Base-by-base conservation (phyloP, 1,140 invertebrate species). In the Panulirus ornatus region DNA sequence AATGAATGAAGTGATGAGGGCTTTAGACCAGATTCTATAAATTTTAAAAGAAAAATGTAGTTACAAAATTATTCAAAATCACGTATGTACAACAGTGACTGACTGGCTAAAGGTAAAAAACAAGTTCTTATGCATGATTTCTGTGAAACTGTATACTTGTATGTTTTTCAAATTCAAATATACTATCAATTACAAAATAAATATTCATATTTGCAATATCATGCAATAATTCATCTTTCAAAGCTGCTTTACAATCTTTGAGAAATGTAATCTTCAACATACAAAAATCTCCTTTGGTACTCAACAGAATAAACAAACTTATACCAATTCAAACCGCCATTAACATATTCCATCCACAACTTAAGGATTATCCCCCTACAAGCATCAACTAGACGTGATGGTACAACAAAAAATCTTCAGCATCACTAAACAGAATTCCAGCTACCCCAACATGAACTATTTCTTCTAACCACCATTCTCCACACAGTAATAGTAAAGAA, bases 231-330 rank as follows among this genome's bases (percentile, higher is more conserved):
- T 81, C 36, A 81, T 58, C 22, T 30, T 27, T 66, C 30, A 81
- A 81, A 54, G 78, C 47, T 58, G 78, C 44, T 81, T 54, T 27
- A 58, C 42, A 54, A 58, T 30, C n/a, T n/a, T n/a, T n/a, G n/a
- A 58, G 14, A 44, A 51, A 47, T 47, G 16, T 47, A 78, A 19
- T 58, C 34, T 58, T 81, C 16, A 19, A 22, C n/a, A 36, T 34
- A 51, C 38, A n/a, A 78, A 78, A 75, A n/a, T 8, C 58, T 81
- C 27, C 40, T 36, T 34, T 3, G 36, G 27, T 22, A 34, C 22
- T 19, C 78, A 81, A 81, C 44, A 81, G 6, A 8, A 22, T 42
- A 47, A 42, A 78, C 38, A 44, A 8, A 58, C 51, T 47, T 51
- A 14, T 40, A 58, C 47, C 42, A 58, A 11, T 3, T 58, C 19